Evolutionary conservation across 1,140 invertebrate species (phyloP).

Genomic region (Apis dorsata): DNA sequence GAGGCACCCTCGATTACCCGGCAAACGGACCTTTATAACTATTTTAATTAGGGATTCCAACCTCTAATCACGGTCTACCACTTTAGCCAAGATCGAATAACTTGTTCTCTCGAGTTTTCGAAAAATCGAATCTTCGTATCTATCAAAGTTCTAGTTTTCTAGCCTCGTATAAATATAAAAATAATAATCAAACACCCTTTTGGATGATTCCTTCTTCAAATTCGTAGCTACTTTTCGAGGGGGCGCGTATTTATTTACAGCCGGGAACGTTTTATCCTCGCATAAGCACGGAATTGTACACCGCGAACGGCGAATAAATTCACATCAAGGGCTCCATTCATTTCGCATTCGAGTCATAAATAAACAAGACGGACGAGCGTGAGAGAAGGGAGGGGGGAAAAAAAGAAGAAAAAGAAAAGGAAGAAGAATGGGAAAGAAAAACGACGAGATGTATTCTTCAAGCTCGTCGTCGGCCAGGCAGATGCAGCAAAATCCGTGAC

Average conservation of each 20-base stretch:
- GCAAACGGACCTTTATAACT: constrained; percentile 32
- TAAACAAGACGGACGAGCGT: constrained; percentile 3
- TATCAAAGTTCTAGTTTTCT: too few species aligned
- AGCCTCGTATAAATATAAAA: too few species aligned
- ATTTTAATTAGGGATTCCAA: constrained; percentile 47
- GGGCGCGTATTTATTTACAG: not conserved
- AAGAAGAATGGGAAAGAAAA: not conserved
- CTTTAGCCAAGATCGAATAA: not conserved
- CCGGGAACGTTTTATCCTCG: not conserved
- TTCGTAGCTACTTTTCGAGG: not conserved
- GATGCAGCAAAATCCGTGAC: constrained; percentile 23
- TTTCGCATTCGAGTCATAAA: constrained; percentile 39
- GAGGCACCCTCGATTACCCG: not conserved
- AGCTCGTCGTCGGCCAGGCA: not conserved
- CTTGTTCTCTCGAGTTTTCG: too few species aligned
- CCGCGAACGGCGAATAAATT: not conserved
- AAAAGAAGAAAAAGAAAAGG: not conserved
- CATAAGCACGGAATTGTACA: constrained; percentile 8
- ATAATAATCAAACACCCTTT: too few species aligned
- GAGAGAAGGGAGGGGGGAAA: not conserved
- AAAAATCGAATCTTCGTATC: too few species aligned
- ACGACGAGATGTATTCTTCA: constrained; percentile 9
- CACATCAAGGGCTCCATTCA: constrained; percentile 20
- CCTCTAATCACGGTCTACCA: constrained; percentile 1
- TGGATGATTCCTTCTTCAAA: too few species aligned